Conservation (phyloP, 2,888 invertebrate genomes). For the Fragum sueziense region DNA sequence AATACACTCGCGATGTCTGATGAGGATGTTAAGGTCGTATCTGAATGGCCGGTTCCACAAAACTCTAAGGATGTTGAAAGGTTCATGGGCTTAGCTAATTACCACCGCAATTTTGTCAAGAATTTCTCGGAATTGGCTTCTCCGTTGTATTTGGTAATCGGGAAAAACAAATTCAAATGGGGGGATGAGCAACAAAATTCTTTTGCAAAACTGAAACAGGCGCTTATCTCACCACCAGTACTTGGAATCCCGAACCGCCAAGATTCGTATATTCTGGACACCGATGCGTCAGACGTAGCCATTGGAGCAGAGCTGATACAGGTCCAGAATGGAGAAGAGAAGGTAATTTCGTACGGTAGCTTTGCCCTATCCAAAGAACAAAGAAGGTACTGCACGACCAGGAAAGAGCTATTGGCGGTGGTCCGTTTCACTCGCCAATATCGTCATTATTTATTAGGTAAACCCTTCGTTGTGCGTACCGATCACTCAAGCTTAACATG, state of each 20-base stretch:
- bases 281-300: conserved; percentile 44
- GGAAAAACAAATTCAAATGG: conserved; percentile 37
- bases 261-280: conserved; percentile 45
- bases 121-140: conserved; percentile 26
- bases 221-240: conserved; percentile 26
- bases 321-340: conserved; percentile 32
- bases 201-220: conserved; percentile 25
- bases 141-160: conserved; percentile 33
- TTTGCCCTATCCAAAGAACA: conserved; percentile 38
- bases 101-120: conserved; percentile 45
- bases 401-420: conserved; percentile 19
- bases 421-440: conserved; percentile 28
- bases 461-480: conserved; percentile 34
- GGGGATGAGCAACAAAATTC: conserved; percentile 19
- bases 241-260: conserved; percentile 26
- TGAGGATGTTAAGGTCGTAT: conserved; percentile 13
- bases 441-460: conserved; percentile 40
- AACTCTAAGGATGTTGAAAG: conserved; percentile 40
- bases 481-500: conserved; percentile 46
- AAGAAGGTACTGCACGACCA: conserved; percentile 31
- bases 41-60: conserved; percentile 36
- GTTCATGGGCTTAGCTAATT: conserved; percentile 58
- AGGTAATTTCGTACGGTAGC: conserved; percentile 44
- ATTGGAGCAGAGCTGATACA: conserved; percentile 52
- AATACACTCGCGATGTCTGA: conserved; percentile 20